Base-by-base conservation (phyloP, 1,140 invertebrate species). In the Thaumetopoea pityocampa region DNA sequence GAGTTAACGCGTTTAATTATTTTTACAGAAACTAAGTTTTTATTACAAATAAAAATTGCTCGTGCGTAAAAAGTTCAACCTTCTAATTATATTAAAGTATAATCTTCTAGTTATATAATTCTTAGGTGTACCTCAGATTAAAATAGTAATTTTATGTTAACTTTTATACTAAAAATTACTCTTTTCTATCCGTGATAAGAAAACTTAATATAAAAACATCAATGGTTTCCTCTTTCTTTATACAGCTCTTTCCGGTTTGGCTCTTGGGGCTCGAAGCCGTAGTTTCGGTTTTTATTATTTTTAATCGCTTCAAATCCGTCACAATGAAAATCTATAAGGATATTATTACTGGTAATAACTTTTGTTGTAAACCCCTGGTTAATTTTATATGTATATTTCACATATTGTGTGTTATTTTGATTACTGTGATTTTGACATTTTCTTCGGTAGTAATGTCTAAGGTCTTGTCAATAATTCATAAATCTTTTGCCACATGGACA, bases 271-370 rank as follows among this genome's bases (percentile, higher is more conserved):
- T 86, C 85, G 81, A 69, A 85, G 86, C 85, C 80, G 83, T 86
- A 81, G 86, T 88, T 88, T 88, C 87, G 81, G 88, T 78, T 80
- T 87, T 87, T 88, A 88, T 85, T 86, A 87, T 85, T 86, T 87
- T 81, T 78, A 88, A 89, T 89, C 88, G 87, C 83, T 86, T 83
- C 78, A 85, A 88, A 92, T 92, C 90, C 88, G 89, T 77, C 84
- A 96, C 88, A 87, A 98, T 98, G 96, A 96, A 89, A 81, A 95
- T 98, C 86, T 98, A 92, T 89, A 98, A 97, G 88, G 96, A 98
- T 89, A 90, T 95, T 87, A 92, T 98, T 81, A 95, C 93, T 48
- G 94, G 95, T 96, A 90, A 89, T 58, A 68, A 28, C 23, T 52
- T 67, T 66, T 62, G 26, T 38, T 40, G 40, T 43, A 14, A 51